Percentiles rank a stretch among this genome's conserved stretches.
These are phyloP conservation scores for Cettia cetti DNA, from an alignment of 2,113 vertebrate species.

Conservation along the genomic window DNA sequence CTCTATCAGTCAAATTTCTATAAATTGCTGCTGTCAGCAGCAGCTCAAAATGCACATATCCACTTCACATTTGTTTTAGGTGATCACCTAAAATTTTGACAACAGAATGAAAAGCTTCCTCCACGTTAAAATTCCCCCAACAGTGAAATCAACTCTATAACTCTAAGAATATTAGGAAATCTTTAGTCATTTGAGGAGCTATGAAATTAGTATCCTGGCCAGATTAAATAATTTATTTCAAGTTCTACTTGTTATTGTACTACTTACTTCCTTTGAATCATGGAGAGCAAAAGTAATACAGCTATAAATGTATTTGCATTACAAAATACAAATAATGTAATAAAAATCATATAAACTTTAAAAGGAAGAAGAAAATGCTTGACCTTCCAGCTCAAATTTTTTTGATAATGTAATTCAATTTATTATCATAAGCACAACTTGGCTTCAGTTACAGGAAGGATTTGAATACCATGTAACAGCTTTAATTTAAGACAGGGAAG, in stretches of 20 bases:
- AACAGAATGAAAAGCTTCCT: not conserved
- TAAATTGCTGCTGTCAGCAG: not conserved
- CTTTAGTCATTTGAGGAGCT: not conserved
- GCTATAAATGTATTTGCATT: not conserved
- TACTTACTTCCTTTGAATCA: conserved; percentile 1
- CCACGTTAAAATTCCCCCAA: not conserved
- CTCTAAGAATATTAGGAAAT: not conserved
- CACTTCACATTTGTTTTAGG: not conserved
- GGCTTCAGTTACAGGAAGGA: not conserved
- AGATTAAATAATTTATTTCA: conserved; percentile 24
- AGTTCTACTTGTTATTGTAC: not conserved
- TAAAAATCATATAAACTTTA: not conserved
- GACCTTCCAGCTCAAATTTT: not conserved
- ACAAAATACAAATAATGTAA: not conserved
- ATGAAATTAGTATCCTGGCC: not conserved
- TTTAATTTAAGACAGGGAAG: not conserved
- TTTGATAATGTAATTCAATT: not conserved
- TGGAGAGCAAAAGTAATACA: not conserved
- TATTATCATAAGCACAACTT: not conserved
- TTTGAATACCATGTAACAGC: not conserved
- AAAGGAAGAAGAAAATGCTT: not conserved
- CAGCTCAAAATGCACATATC: not conserved
- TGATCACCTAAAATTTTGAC: not conserved
- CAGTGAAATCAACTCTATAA: not conserved
- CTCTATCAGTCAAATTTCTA: not conserved